Base-by-base conservation (phyloP, 2,888 invertebrate genomes). In the Epistrophella euchroma region DNA sequence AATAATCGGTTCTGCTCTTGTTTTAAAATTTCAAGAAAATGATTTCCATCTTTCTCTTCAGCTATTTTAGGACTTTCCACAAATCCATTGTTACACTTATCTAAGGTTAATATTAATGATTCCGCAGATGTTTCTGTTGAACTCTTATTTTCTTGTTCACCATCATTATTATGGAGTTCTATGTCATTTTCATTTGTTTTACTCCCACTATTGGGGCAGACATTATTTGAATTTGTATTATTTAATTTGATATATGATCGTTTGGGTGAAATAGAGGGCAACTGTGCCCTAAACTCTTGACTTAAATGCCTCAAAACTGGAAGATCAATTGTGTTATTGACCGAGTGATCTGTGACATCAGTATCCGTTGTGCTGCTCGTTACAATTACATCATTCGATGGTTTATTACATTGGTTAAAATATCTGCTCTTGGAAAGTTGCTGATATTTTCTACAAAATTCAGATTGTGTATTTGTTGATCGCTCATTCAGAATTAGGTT, bases 261-360 rank as follows among this genome's bases (percentile, higher is more conserved):
- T 88, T 95, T 95, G 28, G 95, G 94, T 43, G 94, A 95, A 40
- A 93, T 91, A 13, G 90, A 90, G 3, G 96, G 96, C 88, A 97
- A 92, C 90, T 97, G 97, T 0, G 97, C 97, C 25, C 97, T 93
- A 91, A 97, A 97, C 90, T 97, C 97, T 0, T 97, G 96, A 90
- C 97, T 94, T 84, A 97, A 92, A 92, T 97, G 97, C 91, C 97
- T 94, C 87, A 97, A 92, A 15, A 97, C 97, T 2, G 97, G 97
- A 86, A 97, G 93, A 87, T 92, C 92, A 15, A 90, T 88, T 19
- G 83, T 83, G 13, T 88, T 89, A 45, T 89, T 89, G 62, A 87
- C 52, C 22, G 80, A 80, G 19, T 75, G 76, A 74, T 79, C 70
- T 52, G 82, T 86, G 4, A 78, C 86, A 64, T 86, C 86, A 47